Percentiles rank a stretch among this genome's conserved stretches.
Evolutionary conservation across 1,140 invertebrate genomes (phyloP).

Genomic region (Bombus superbus): DNA sequence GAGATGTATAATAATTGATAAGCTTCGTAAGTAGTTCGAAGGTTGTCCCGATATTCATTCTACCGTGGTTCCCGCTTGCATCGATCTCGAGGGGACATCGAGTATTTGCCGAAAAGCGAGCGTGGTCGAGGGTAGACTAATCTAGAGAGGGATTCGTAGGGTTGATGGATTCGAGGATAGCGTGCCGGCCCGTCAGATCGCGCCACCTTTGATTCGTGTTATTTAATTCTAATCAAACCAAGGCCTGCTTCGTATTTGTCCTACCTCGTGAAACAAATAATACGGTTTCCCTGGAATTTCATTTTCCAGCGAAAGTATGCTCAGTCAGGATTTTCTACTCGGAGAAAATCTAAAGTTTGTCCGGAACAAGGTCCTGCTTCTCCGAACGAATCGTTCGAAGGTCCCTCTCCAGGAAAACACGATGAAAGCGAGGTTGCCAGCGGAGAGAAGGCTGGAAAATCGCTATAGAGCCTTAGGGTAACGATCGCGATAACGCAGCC

Average conservation of each 20-base stretch:
- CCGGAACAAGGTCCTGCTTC: not conserved
- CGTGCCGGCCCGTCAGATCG: conserved; percentile 59
- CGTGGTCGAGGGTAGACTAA: conserved; percentile 38
- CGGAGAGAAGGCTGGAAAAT: conserved; percentile 41
- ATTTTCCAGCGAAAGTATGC: too few relatives aligned
- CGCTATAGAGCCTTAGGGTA: conserved; percentile 51
- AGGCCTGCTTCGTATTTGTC: conserved; percentile 27
- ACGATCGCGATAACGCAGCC: conserved; percentile 54
- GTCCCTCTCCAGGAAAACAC: conserved; percentile 40
- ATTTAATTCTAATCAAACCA: conserved; percentile 64
- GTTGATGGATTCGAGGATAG: conserved; percentile 72
- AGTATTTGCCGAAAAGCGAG: conserved; percentile 1
- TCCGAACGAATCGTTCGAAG: not conserved
- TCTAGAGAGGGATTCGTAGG: conserved; percentile 65
- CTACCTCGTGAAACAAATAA: conserved; percentile 6
- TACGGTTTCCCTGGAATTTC: too few relatives aligned
- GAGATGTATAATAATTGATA: not conserved
- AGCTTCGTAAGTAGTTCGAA: not conserved
- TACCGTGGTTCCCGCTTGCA: not conserved
- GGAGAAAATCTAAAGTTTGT: not conserved
- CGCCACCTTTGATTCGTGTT: conserved; percentile 61
- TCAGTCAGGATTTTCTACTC: not conserved
- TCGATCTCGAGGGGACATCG: conserved; percentile 11
- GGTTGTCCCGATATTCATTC: not conserved
- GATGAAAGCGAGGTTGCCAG: conserved; percentile 41